Evolutionary conservation across 2,797 vertebrate species (phyloP).

Genomic region (Sarcoramphus papa): DNA sequence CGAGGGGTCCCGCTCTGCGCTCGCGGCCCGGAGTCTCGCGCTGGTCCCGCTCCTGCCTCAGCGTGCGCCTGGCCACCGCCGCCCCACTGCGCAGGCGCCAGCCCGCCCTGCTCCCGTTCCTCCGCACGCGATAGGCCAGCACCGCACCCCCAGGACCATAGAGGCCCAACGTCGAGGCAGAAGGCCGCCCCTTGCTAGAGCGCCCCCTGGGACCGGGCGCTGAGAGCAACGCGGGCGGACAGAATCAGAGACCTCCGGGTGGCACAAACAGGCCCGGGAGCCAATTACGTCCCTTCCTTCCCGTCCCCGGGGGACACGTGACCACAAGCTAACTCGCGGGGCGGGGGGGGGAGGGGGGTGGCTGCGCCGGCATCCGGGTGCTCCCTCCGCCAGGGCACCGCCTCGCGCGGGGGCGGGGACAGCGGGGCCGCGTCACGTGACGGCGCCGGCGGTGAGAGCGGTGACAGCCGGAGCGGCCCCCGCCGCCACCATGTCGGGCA

Average conservation of each 20-base stretch:
- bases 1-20: background rate
- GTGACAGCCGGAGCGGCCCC: background rate
- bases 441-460: background rate
- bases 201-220: background rate
- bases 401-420: background rate
- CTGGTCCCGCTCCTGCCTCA: background rate
- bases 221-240: background rate
- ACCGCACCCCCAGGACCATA: background rate
- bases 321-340: fast-evolving
- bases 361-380: background rate
- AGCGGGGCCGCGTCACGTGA: background rate
- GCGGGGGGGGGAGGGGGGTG: no score
- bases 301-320: background rate
- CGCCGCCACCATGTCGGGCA: constrained; percentile 85
- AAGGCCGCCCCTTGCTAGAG: background rate
- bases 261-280: background rate
- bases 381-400: background rate
- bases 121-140: background rate
- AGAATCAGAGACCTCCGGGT: background rate
- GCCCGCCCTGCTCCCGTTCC: background rate
- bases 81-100: background rate
- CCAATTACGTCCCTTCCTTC: background rate
- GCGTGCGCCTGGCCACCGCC: background rate
- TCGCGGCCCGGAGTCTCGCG: background rate
- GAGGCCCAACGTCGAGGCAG: background rate